Evolutionary conservation across 2,888 invertebrate genomes (phyloP).

Genomic region (Mayetiola destructor): DNA sequence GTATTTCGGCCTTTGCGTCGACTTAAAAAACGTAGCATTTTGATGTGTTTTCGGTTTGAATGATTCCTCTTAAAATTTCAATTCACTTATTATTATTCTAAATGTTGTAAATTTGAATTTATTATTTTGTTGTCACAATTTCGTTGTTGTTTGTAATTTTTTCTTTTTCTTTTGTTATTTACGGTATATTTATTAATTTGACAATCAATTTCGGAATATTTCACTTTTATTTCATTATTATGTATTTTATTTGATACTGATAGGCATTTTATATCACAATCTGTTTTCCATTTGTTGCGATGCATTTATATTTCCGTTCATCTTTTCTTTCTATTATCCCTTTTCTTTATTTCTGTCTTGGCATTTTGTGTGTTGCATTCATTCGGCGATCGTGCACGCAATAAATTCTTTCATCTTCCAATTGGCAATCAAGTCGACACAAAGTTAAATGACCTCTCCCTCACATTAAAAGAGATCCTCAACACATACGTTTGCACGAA

Average conservation of each 20-base stretch:
- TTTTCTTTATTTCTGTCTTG: background rate
- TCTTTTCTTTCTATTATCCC: background rate
- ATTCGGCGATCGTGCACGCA: conserved; percentile 3
- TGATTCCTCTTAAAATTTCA: background rate
- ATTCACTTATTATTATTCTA: background rate
- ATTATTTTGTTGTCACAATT: background rate
- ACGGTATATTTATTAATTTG: too few species aligned
- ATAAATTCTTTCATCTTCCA: background rate
- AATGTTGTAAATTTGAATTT: background rate
- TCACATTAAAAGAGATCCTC: background rate
- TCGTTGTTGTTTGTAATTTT: background rate
- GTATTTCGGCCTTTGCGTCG: conserved; percentile 45
- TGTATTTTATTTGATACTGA: background rate
- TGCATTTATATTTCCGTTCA: background rate
- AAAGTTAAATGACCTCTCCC: background rate
- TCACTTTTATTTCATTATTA: background rate
- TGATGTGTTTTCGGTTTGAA: conserved; percentile 20
- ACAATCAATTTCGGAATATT: too few species aligned
- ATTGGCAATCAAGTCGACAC: background rate
- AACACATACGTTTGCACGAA: too few species aligned
- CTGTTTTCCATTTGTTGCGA: background rate
- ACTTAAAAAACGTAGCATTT: conserved; percentile 69
- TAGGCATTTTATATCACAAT: conserved; percentile 12
- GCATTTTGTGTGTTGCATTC: background rate
- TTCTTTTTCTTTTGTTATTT: background rate